Percentiles rank a stretch among this genome's conserved stretches.
phyloP scores from a whole-genome alignment of 2,113 vertebrate species.

The Gnathonemus longibarbis region DNA sequence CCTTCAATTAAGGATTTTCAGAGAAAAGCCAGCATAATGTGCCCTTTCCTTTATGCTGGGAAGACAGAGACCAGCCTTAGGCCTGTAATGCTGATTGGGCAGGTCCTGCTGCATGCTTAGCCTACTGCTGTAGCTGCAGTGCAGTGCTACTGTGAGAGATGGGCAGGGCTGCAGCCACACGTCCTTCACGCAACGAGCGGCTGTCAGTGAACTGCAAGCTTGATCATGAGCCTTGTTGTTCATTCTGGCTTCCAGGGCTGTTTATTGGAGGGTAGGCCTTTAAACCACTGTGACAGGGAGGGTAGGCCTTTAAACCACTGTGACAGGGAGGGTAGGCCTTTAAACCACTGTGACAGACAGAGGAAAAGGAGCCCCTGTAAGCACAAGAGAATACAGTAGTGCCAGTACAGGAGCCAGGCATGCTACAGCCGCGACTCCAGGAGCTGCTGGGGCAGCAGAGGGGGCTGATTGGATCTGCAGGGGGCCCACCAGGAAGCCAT shows the following conservation, averaged over 20 bases:
- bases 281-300: background rate
- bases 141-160: background rate
- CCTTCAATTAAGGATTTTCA: conserved; percentile 16
- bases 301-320: background rate
- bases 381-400: background rate
- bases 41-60: background rate
- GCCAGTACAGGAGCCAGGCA: background rate
- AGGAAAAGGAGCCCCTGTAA: background rate
- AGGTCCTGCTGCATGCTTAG: background rate
- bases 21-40: background rate
- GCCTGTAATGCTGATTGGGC: background rate
- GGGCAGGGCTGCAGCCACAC: background rate
- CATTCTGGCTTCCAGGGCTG: background rate
- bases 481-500: background rate
- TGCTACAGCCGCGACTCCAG: background rate
- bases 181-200: background rate
- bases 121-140: background rate
- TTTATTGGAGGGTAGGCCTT: background rate
- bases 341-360: background rate
- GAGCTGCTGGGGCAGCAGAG: background rate
- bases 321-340: background rate
- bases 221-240: background rate
- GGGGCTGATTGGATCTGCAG: background rate
- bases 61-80: background rate
- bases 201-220: background rate